These are phyloP conservation scores for Idris sp. DNA, from an alignment of 1,140 invertebrate genomes.

Conservation along the genomic window DNA sequence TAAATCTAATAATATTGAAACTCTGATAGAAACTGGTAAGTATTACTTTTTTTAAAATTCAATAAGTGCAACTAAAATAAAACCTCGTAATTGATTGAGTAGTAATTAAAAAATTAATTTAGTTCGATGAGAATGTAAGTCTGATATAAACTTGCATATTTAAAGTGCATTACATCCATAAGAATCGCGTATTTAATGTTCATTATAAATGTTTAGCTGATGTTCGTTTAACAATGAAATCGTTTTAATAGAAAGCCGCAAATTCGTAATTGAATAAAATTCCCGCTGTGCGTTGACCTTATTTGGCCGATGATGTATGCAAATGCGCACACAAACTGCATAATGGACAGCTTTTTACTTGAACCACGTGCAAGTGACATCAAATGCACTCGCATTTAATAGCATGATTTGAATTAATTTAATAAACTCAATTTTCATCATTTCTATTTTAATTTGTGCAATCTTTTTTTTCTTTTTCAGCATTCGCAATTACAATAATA, in stretches of 20 bases:
- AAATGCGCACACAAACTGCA: slow-evolving; percentile 33
- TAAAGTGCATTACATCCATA: no score
- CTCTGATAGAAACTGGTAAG: no score
- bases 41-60: no score
- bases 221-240: slow-evolving; percentile 23
- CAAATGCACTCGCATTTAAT: slow-evolving; percentile 24
- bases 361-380: slow-evolving; percentile 25
- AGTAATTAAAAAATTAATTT: no score
- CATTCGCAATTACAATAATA: no score
- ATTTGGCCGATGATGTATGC: slow-evolving; percentile 50
- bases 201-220: neutral
- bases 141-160: no score
- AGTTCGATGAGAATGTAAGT: no score
- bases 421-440: slow-evolving; percentile 13
- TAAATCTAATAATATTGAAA: no score
- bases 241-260: slow-evolving; percentile 9
- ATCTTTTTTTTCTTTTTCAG: no score
- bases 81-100: no score
- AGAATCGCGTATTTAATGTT: slow-evolving; percentile 2
- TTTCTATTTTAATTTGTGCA: slow-evolving; percentile 14
- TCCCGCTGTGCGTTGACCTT: slow-evolving; percentile 42
- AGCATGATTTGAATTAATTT: slow-evolving; percentile 16
- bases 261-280: slow-evolving; percentile 53
- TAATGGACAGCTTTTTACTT: slow-evolving; percentile 27
- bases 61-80: no score